Evolutionary conservation across 2,888 invertebrate species (phyloP).

Genomic region (Girardia tigrina): DNA sequence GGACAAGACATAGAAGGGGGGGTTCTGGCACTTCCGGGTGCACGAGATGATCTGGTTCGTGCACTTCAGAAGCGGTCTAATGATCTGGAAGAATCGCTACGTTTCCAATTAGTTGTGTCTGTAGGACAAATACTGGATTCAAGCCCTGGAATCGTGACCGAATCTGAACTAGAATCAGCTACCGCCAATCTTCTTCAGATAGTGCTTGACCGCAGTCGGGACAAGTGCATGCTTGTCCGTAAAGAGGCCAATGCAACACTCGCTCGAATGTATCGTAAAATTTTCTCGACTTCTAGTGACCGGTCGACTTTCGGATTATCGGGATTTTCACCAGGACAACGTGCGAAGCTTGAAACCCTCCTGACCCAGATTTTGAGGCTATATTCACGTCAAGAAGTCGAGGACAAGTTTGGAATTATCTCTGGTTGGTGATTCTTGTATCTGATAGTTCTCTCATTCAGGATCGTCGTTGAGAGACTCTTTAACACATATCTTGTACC

Average conservation of each 20-base stretch:
- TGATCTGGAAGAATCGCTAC: slow-evolving; percentile 26
- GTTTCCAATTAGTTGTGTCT: neutral
- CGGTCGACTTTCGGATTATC: neutral
- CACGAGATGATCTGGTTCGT: neutral
- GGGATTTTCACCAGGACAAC: neutral
- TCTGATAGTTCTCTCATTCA: slow-evolving; percentile 39
- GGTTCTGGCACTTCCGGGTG: neutral
- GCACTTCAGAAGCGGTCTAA: neutral
- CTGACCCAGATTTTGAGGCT: slow-evolving; percentile 85
- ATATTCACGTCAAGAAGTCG: slow-evolving; percentile 67
- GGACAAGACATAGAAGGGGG: neutral
- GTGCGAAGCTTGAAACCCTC: neutral
- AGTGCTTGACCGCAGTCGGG: slow-evolving; percentile 30
- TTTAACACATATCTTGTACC: slow-evolving; percentile 86
- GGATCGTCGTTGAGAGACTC: slow-evolving; percentile 72
- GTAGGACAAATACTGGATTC: slow-evolving; percentile 15
- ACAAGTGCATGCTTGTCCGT: slow-evolving; percentile 30
- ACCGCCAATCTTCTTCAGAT: slow-evolving; percentile 29
- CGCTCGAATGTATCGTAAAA: slow-evolving; percentile 33
- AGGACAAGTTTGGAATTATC: slow-evolving; percentile 60
- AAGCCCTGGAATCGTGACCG: neutral
- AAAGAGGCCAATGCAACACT: slow-evolving; percentile 29
- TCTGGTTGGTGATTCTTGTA: neutral
- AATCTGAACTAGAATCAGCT: neutral
- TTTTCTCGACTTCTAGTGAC: neutral